A percentile compares a stretch with the other conserved stretches of the same genome.
Evolutionary conservation across 1,140 invertebrate genomes (phyloP).

Genomic region (Pomacea maculata): DNA sequence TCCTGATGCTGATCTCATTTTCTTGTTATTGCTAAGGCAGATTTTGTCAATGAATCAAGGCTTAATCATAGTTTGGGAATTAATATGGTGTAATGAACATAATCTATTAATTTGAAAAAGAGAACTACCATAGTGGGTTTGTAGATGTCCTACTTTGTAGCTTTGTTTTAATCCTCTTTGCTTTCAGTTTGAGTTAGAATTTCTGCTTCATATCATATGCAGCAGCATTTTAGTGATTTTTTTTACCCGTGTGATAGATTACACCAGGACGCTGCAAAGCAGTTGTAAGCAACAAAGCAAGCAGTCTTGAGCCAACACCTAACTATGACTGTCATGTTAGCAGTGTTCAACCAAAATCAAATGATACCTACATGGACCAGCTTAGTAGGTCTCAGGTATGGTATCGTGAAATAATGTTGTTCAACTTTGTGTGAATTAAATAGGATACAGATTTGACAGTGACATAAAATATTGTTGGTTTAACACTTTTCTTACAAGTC

Average conservation of each 20-base stretch:
- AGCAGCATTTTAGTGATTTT: not conserved
- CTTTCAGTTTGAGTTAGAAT: no score
- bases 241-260: constrained; percentile 14
- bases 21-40: no score
- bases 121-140: no score
- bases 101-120: no score
- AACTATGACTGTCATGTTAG: constrained; percentile 46
- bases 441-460: no score
- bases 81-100: no score
- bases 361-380: constrained; percentile 28
- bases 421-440: no score
- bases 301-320: constrained; percentile 39
- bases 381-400: constrained; percentile 39
- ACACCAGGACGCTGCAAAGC: constrained; percentile 36
- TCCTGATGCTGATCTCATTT: not conserved
- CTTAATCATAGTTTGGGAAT: no score
- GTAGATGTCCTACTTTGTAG: not conserved
- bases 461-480: not conserved
- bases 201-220: not conserved
- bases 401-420: not conserved
- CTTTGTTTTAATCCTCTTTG: not conserved
- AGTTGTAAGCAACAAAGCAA: constrained; percentile 9
- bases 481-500: not conserved
- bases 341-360: constrained; percentile 21
- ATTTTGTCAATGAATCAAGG: no score